A percentile compares a stretch with the other conserved stretches of the same genome.
Conservation (phyloP, 1,140 invertebrate species). For the Glossosoma conforme region DNA sequence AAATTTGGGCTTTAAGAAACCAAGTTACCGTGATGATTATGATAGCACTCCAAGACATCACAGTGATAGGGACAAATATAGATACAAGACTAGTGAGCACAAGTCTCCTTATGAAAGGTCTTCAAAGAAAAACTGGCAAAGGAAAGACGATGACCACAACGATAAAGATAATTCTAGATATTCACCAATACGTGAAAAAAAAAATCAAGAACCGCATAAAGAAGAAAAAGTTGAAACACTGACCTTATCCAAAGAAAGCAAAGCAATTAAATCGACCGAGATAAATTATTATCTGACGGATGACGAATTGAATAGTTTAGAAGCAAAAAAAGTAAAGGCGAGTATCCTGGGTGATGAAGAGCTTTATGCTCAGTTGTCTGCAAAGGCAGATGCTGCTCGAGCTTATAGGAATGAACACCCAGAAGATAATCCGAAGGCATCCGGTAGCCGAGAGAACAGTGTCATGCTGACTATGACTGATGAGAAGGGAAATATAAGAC, state of each 20-base stretch:
- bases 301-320: constrained; percentile 82
- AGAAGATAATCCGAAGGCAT: constrained; percentile 31
- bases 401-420: constrained; percentile 51
- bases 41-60: constrained; percentile 3
- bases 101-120: constrained; percentile 7
- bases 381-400: constrained; percentile 67
- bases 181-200: constrained; percentile 3
- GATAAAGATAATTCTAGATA: constrained; percentile 3
- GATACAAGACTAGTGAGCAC: not conserved
- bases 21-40: constrained; percentile 35
- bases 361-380: constrained; percentile 65
- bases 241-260: constrained; percentile 30
- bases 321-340: constrained; percentile 84
- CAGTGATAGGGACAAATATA: not conserved
- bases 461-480: constrained; percentile 71
- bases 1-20: constrained; percentile 47
- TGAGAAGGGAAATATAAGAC: constrained; percentile 58
- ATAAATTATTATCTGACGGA: constrained; percentile 54
- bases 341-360: constrained; percentile 80
- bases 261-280: constrained; percentile 16
- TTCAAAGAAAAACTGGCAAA: constrained; percentile 24
- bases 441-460: constrained; percentile 47
- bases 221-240: constrained; percentile 29
- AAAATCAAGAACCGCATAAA: constrained; percentile 26
- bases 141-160: constrained; percentile 9